phyloP scores from a whole-genome alignment of 1,140 invertebrate species.

The Capitella teleta region DNA sequence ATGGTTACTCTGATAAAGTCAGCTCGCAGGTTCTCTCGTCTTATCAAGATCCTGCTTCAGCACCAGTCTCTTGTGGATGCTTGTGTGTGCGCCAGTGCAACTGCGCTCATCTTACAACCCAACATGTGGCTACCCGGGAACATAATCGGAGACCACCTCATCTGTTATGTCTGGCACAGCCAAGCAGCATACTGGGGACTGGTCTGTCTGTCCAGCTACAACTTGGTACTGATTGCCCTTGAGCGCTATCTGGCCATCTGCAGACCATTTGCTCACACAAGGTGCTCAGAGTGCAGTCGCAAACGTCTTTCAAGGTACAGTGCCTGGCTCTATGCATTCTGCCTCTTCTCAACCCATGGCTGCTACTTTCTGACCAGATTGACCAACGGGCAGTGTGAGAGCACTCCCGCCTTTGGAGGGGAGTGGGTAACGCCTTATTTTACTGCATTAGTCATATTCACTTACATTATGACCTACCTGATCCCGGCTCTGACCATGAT shows the following conservation, averaged over 20 bases:
- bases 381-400: not conserved
- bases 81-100: constrained; percentile 4
- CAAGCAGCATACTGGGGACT: constrained; percentile 5
- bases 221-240: constrained; percentile 1
- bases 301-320: not conserved
- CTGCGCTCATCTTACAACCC: constrained; percentile 3
- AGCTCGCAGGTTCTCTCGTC: not conserved
- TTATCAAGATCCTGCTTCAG: not conserved
- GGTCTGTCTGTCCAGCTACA: not conserved
- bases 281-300: not conserved
- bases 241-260: constrained; percentile 6
- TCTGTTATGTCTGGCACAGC: constrained; percentile 9
- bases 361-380: not conserved
- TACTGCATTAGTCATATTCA: constrained; percentile 1
- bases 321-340: not conserved
- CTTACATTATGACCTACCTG: not conserved
- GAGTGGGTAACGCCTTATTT: not conserved
- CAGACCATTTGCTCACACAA: constrained; percentile 2
- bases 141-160: not conserved
- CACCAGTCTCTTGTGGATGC: constrained; percentile 3
- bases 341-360: not conserved
- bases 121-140: not conserved
- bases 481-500: not conserved
- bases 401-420: not conserved
- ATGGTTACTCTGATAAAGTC: not conserved